These are phyloP conservation scores for Chrosomus eos DNA, from an alignment of 2,797 vertebrate species.

Conservation along the genomic window DNA sequence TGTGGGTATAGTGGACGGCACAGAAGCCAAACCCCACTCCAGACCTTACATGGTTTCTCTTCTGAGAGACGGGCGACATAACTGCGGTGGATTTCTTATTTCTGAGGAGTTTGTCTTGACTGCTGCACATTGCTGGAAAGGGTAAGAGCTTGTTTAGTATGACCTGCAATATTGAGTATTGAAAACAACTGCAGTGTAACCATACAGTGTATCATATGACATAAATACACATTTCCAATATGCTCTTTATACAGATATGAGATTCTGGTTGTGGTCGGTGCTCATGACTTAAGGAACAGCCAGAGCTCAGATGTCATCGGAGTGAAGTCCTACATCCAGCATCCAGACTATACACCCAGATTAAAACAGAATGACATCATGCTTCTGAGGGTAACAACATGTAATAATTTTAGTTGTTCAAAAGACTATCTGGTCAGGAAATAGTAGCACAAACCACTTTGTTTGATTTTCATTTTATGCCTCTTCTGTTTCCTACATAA, in stretches of 20 bases:
- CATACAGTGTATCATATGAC: background rate
- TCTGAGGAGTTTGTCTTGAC: constrained; percentile 69
- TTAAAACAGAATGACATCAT: no score
- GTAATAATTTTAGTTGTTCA: background rate
- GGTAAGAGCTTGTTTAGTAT: constrained; percentile 39
- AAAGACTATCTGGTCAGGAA: background rate
- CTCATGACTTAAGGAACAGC: background rate
- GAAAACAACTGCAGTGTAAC: background rate
- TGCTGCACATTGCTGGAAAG: constrained; percentile 65
- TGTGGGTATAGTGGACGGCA: constrained; percentile 47
- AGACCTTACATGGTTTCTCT: constrained; percentile 70
- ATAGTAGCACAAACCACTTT: background rate
- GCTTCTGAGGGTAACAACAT: constrained; percentile 69
- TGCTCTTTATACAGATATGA: background rate
- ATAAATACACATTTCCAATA: no score
- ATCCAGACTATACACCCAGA: accelerated
- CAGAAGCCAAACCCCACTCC: constrained; percentile 31
- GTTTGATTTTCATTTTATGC: background rate
- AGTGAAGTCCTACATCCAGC: background rate
- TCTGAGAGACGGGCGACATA: constrained; percentile 27
- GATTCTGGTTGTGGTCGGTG: background rate
- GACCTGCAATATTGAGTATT: background rate
- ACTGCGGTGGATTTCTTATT: constrained; percentile 73
- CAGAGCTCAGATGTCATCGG: accelerated
- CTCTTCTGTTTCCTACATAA: no score